Base-by-base conservation (phyloP, 2,113 vertebrate species). In the Ceuthmochares aereus region DNA sequence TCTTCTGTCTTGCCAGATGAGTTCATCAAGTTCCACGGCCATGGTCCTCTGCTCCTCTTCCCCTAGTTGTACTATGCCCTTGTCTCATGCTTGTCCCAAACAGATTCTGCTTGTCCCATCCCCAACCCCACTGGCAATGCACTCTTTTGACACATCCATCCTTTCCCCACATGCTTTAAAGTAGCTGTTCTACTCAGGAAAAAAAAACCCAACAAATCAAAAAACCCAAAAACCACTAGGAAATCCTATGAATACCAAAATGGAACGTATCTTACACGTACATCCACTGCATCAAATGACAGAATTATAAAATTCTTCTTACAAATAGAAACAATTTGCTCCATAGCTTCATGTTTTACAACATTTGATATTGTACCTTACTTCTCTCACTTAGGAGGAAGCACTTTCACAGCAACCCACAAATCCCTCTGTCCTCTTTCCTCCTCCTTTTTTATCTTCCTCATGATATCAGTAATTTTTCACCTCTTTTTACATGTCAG, bases 141-240 rank as follows among this genome's bases (percentile, higher is more conserved):
- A 12, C 5, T 51, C 9, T 29, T 62, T 37, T 4, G 1, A 36
- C 6, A 43, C 9, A 17, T 47, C 23, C 1, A 0, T 60, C 21
- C 21, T 5, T 68, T 62, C 21, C 17, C 86, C 26, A 36, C 9
- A 10, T 49, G 26, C 49, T 47, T 62, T 34, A 68, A 74, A 63
- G 23, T 14, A 80, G 26, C 5, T 36, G 9, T 55, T 56, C 17
- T 26, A n/a, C 7, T 45, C 23, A 10, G 4, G 11, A 15, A 22
- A 29, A 4, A 27, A 40, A 40, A 40, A 40, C 40, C 40, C 45
- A 42, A 27, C 2, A 29, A 58, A 27, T 18, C 17, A 15, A 34
- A 14, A 5, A 37, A 9, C 32, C 7, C 5, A 12, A 30, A 73
- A 25, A 15, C 7, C 22, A 67, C 45, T 47, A 36, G 52, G 14